Conservation (phyloP, 2,888 invertebrate genomes). For the Abrostola triplasia region DNA sequence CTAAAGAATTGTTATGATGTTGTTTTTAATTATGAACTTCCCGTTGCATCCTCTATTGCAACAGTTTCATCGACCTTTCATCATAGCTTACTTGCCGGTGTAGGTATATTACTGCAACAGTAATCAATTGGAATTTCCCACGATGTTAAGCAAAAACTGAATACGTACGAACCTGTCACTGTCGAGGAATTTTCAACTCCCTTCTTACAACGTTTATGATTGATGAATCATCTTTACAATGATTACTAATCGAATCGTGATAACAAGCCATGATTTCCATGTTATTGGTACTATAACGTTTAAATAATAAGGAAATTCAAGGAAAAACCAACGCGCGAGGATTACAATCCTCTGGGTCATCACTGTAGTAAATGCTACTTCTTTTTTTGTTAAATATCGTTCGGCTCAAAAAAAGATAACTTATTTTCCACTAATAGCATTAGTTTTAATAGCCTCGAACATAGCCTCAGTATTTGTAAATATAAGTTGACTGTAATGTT, state of each 20-base stretch:
- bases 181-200: slow-evolving; percentile 17
- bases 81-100: slow-evolving; percentile 4
- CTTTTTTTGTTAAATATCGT: no score
- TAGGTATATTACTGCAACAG: slow-evolving; percentile 3
- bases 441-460: no score
- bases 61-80: slow-evolving; percentile 18
- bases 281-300: no score
- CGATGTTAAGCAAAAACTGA: slow-evolving; percentile 13
- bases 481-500: not conserved
- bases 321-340: no score
- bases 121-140: slow-evolving; percentile 37
- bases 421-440: no score
- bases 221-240: not conserved
- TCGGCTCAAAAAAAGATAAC: no score
- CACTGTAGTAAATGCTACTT: no score
- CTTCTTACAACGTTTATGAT: slow-evolving; percentile 3
- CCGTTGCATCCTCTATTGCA: slow-evolving; percentile 17
- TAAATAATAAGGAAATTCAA: no score
- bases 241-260: not conserved
- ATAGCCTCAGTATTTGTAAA: no score
- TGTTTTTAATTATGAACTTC: slow-evolving; percentile 9
- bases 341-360: no score
- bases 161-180: not conserved
- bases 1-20: not conserved
- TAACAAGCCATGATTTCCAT: no score